These are phyloP conservation scores for Salmo trutta DNA, from an alignment of 2,797 vertebrate genomes.

Conservation along the genomic window DNA sequence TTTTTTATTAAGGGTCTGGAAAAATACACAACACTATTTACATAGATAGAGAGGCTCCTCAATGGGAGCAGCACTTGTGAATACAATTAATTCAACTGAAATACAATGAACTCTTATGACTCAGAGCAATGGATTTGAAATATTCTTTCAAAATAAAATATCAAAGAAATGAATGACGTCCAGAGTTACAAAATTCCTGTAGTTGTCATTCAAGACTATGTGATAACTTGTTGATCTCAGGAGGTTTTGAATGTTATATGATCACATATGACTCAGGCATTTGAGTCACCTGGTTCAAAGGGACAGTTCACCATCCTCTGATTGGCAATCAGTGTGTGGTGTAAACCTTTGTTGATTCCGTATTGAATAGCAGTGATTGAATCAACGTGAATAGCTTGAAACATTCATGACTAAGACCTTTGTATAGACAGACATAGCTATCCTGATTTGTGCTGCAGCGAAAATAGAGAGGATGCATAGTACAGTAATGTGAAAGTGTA, in stretches of 20 bases:
- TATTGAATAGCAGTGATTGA: not conserved
- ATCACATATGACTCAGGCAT: not conserved
- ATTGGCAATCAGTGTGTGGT: not conserved
- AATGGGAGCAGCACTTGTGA: not conserved
- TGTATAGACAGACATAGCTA: not conserved
- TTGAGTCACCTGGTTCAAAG: not conserved
- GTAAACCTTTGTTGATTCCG: too few relatives aligned
- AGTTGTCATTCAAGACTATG: not conserved
- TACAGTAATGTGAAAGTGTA: not conserved
- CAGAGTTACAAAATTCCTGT: not conserved
- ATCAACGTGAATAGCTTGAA: not conserved
- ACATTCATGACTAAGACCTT: not conserved
- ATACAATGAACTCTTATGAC: not conserved
- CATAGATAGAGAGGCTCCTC: too few relatives aligned
- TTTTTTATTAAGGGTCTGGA: not conserved
- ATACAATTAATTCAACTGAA: not conserved
- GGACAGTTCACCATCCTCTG: not conserved
- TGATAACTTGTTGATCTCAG: not conserved
- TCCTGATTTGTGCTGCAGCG: not conserved
- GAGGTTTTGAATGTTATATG: not conserved
- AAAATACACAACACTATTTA: not conserved
- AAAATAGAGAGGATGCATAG: not conserved
- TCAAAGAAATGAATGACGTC: not conserved
- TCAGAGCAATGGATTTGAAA: not conserved
- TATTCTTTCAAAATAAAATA: not conserved